These are phyloP conservation scores for Eretmochelys imbricata DNA, from an alignment of 2,113 vertebrate species.

Conservation along the genomic window DNA sequence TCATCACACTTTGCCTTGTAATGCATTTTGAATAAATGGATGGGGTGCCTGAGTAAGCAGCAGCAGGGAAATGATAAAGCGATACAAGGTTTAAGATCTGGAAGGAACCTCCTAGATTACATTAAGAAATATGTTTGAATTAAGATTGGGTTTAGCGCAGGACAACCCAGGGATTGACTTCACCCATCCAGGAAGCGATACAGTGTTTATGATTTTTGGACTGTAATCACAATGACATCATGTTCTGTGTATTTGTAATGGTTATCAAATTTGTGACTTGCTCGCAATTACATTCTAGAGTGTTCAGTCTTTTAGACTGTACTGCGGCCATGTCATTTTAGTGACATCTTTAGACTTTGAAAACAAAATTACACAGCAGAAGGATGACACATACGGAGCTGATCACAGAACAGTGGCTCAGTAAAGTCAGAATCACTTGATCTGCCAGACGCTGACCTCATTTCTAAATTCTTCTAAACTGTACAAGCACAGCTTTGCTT, in stretches of 20 bases:
- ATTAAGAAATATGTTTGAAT: not conserved
- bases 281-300: constrained; percentile 5
- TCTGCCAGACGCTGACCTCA: constrained; percentile 81
- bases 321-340: constrained; percentile 63
- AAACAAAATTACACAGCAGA: constrained; percentile 75
- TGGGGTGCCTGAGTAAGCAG: not conserved
- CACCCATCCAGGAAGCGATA: not conserved
- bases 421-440: constrained; percentile 71
- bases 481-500: constrained; percentile 44
- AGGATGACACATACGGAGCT: constrained; percentile 78
- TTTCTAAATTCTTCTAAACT: constrained; percentile 74
- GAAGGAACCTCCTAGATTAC: not conserved
- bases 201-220: not conserved
- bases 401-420: constrained; percentile 79
- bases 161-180: not conserved
- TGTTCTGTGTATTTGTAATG: constrained; percentile 26
- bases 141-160: not conserved
- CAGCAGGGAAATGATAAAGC: not conserved
- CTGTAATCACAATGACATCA: constrained; percentile 23
- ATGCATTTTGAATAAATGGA: not conserved
- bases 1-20: not conserved
- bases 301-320: constrained; percentile 35
- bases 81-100: not conserved
- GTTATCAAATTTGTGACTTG: constrained; percentile 10
- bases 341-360: constrained; percentile 66